Evolutionary conservation across 2,113 vertebrate species (phyloP).

Genomic region (Hiodon alosoides): DNA sequence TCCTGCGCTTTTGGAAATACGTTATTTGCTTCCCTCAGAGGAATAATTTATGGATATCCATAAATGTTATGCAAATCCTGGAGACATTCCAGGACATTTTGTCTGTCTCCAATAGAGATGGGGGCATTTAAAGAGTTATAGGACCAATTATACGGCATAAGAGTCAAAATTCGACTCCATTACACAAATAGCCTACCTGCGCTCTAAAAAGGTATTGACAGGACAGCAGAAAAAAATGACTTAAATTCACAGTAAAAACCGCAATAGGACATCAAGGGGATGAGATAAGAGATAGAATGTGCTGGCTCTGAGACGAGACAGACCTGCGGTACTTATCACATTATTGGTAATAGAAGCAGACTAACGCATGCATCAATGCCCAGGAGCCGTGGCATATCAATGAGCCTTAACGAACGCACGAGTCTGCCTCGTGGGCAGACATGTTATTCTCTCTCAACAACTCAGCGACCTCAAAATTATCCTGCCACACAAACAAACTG

Average conservation of each 20-base stretch:
- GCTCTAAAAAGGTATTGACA: constrained; percentile 25
- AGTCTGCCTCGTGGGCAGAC: background rate
- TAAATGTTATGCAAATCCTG: background rate
- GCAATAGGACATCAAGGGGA: background rate
- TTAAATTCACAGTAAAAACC: constrained; percentile 28
- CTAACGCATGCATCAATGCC: background rate
- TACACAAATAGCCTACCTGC: constrained; percentile 26
- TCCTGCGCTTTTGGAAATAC: background rate
- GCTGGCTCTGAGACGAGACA: constrained; percentile 9
- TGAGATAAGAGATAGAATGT: background rate
- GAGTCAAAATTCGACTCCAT: constrained; percentile 18
- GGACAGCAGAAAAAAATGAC: constrained; percentile 29
- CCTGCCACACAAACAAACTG: background rate
- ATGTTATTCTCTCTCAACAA: background rate
- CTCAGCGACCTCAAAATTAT: background rate
- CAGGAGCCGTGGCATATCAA: background rate
- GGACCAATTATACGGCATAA: background rate
- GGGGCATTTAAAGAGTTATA: constrained; percentile 1
- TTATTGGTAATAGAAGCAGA: constrained; percentile 1
- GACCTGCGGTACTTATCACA: constrained; percentile 10
- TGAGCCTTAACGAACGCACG: background rate
- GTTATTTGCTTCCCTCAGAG: background rate
- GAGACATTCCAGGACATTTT: constrained; percentile 6
- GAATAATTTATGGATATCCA: background rate
- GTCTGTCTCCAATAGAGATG: background rate